A percentile compares a stretch with the other conserved stretches of the same genome.
Conservation (phyloP, 1,140 invertebrate genomes). For the Hesperophylax magnus region DNA sequence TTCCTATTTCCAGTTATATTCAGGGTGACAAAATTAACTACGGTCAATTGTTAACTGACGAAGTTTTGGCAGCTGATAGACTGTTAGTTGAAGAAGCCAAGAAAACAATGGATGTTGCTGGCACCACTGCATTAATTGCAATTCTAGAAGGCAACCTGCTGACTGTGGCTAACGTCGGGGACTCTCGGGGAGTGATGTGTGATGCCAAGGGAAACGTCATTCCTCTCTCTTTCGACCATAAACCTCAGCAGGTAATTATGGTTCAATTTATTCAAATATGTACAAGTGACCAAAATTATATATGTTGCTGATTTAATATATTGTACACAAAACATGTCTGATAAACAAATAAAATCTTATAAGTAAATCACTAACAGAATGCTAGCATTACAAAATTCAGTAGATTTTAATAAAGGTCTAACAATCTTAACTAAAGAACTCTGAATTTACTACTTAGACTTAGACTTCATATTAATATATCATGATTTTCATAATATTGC, state of each 20-base stretch:
- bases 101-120: constrained; percentile 87
- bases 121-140: constrained; percentile 94
- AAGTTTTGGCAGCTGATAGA: constrained; percentile 86
- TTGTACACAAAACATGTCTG: no score
- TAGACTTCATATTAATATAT: no score
- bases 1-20: constrained; percentile 72
- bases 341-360: no score
- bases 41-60: constrained; percentile 85
- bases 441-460: no score
- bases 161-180: constrained; percentile 96
- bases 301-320: no score
- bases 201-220: constrained; percentile 90
- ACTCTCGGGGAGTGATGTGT: constrained; percentile 95
- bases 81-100: constrained; percentile 85
- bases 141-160: constrained; percentile 85
- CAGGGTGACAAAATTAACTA: constrained; percentile 84
- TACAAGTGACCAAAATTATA: no score
- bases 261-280: constrained; percentile 49
- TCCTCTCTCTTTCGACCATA: constrained; percentile 96
- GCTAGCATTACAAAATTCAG: no score
- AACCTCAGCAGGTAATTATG: constrained; percentile 88
- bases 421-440: no score
- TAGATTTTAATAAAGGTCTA: no score
- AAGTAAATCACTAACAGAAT: no score
- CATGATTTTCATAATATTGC: no score